phyloP scores from a whole-genome alignment of 2,888 invertebrate genomes.

The Desoria tigrina region DNA sequence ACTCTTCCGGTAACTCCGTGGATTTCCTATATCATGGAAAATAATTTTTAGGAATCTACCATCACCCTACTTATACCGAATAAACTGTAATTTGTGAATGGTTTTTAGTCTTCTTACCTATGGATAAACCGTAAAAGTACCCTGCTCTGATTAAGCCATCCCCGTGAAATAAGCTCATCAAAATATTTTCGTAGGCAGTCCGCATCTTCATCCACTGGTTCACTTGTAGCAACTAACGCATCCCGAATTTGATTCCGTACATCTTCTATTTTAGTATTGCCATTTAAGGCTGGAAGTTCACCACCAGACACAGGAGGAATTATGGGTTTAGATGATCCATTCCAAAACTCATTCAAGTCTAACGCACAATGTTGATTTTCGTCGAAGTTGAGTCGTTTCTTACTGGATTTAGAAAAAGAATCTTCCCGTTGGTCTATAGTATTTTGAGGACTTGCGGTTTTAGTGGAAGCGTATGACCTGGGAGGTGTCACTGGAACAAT shows the following conservation, averaged over 20 bases:
- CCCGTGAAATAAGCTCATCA: slow-evolving; percentile 21
- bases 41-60: not conserved
- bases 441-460: too few relatives aligned
- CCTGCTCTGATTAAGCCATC: slow-evolving; percentile 28
- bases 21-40: slow-evolving; percentile 9
- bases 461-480: too few relatives aligned
- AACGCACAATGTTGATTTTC: not conserved
- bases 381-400: not conserved
- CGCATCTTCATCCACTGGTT: slow-evolving; percentile 22
- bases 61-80: not conserved
- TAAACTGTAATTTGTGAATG: not conserved
- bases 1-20: slow-evolving; percentile 9
- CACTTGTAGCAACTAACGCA: slow-evolving; percentile 15
- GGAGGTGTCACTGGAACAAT: not conserved
- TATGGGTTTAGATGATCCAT: not conserved
- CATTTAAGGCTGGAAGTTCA: slow-evolving; percentile 23
- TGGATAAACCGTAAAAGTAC: slow-evolving; percentile 22
- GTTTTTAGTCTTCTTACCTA: too few relatives aligned
- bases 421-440: too few relatives aligned
- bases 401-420: slow-evolving; percentile 5
- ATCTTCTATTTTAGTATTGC: slow-evolving; percentile 17
- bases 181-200: slow-evolving; percentile 25
- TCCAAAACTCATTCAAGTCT: slow-evolving; percentile 20
- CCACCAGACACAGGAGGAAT: too few relatives aligned
- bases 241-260: slow-evolving; percentile 25